Evolutionary conservation across 2,113 vertebrate genomes (phyloP).

Genomic region (Stomatorhinus ivindoensis): DNA sequence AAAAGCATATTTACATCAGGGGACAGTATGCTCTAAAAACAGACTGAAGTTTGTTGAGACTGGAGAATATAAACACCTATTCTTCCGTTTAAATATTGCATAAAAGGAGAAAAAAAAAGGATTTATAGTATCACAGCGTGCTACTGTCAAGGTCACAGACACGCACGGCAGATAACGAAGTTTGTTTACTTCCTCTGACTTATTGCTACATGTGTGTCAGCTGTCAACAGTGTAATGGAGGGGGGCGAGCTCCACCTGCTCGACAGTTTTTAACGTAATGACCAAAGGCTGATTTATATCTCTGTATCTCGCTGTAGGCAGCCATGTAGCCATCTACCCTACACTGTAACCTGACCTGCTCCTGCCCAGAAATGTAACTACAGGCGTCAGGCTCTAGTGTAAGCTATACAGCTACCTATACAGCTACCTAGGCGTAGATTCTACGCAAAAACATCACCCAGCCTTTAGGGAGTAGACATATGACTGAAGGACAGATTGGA

Average conservation of each 20-base stretch:
- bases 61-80: not conserved
- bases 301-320: not conserved
- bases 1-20: not conserved
- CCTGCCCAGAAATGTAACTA: not conserved
- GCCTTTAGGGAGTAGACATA: not conserved
- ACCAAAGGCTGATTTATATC: not conserved
- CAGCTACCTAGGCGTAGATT: not conserved
- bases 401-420: not conserved
- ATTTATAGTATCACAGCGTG: not conserved
- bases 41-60: not conserved
- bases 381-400: not conserved
- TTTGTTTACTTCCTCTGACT: conserved; percentile 22
- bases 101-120: not conserved
- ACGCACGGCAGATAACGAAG: conserved; percentile 25
- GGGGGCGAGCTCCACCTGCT: not conserved
- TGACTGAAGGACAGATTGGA: not conserved
- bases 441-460: not conserved
- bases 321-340: not conserved
- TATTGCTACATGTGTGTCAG: not conserved
- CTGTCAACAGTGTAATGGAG: not conserved
- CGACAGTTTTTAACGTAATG: not conserved
- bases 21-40: not conserved
- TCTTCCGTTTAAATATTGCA: too few species aligned
- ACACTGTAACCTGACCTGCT: not conserved
- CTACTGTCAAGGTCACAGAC: conserved; percentile 25